Conservation (phyloP, 1,140 invertebrate species). For the Chironomus striatipennis region DNA sequence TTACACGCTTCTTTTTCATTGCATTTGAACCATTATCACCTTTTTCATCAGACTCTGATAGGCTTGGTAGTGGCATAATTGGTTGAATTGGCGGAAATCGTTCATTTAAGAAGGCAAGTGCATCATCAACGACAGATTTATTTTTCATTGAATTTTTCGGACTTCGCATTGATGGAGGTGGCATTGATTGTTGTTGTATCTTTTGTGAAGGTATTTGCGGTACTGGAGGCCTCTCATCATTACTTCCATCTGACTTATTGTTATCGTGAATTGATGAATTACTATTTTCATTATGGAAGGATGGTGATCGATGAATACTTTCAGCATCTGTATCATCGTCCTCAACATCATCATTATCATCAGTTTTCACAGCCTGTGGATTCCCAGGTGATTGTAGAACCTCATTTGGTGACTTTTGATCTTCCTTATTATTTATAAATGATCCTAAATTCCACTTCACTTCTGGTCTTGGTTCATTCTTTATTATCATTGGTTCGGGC, state of each 20-base stretch:
- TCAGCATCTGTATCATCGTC: slow-evolving; percentile 30
- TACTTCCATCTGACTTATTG: slow-evolving; percentile 32
- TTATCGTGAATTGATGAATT: slow-evolving; percentile 28
- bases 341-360: slow-evolving; percentile 29
- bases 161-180: slow-evolving; percentile 12
- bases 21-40: neutral
- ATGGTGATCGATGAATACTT: neutral
- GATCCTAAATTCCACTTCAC: slow-evolving; percentile 24
- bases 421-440: neutral
- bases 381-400: neutral
- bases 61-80: neutral
- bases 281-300: slow-evolving; percentile 24
- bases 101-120: neutral
- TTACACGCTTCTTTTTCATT: neutral
- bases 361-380: slow-evolving; percentile 30
- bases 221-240: slow-evolving; percentile 31
- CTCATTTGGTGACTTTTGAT: neutral
- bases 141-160: slow-evolving; percentile 27
- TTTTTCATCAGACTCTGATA: neutral
- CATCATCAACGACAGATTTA: neutral
- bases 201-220: neutral
- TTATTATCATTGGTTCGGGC: slow-evolving; percentile 34
- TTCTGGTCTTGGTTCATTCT: slow-evolving; percentile 27
- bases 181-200: neutral
- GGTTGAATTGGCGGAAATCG: neutral